phyloP scores from a whole-genome alignment of 2,888 invertebrate species.

The Ctena decussata region DNA sequence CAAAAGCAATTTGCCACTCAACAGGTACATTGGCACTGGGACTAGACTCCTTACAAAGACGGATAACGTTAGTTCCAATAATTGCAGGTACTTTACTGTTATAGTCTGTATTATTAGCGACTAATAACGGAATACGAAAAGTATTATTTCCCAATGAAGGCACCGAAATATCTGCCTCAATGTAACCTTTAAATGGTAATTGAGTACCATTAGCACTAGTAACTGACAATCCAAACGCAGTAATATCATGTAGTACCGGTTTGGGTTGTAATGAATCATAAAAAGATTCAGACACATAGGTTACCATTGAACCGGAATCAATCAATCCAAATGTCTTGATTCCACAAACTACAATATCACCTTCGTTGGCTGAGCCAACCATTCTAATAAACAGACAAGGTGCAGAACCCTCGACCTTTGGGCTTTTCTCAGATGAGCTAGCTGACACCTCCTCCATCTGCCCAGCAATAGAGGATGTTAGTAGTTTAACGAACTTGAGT shows the following conservation, averaged over 20 bases:
- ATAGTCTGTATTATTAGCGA: background rate
- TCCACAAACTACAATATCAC: background rate
- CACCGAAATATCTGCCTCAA: background rate
- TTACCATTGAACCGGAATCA: constrained; percentile 3
- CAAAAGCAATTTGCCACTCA: background rate
- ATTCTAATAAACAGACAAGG: background rate
- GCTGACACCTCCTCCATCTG: background rate
- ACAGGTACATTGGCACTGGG: background rate
- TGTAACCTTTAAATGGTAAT: background rate
- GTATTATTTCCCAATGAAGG: background rate
- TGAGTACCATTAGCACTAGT: constrained; percentile 5
- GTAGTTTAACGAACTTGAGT: background rate
- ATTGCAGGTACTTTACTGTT: background rate
- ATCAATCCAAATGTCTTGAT: background rate
- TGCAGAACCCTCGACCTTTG: background rate
- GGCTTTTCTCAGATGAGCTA: background rate
- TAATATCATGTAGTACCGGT: background rate
- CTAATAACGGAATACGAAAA: background rate
- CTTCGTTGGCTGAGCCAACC: background rate
- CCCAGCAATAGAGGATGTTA: background rate
- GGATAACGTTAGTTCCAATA: background rate
- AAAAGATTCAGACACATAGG: constrained; percentile 7
- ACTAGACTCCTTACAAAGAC: background rate
- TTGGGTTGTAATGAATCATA: background rate
- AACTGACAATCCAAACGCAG: background rate